A percentile compares a stretch with the other conserved stretches of the same genome.
phyloP scores from a whole-genome alignment of 2,797 vertebrate genomes.

The Gouania willdenowi region DNA sequence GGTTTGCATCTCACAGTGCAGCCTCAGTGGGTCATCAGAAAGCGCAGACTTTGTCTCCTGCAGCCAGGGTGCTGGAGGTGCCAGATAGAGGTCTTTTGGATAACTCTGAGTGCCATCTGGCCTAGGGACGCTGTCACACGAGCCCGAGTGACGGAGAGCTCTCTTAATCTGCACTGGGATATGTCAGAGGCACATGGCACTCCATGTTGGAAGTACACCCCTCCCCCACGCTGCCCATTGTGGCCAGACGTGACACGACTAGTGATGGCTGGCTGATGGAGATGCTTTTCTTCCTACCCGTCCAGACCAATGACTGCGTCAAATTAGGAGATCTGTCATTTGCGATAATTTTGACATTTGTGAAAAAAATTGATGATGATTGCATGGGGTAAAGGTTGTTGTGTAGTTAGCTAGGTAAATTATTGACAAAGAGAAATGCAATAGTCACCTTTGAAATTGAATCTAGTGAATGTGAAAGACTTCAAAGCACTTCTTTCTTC shows the following conservation, averaged over 20 bases:
- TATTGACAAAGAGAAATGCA: too few relatives aligned
- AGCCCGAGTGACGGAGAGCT: slow-evolving; percentile 34
- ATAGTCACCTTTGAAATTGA: too few relatives aligned
- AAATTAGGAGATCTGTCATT: too few relatives aligned
- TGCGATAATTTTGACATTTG: too few relatives aligned
- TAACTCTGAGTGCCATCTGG: slow-evolving; percentile 35
- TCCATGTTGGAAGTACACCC: too few relatives aligned
- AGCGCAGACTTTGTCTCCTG: neutral
- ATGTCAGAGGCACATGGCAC: slow-evolving; percentile 56
- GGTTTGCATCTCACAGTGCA: neutral
- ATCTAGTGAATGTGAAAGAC: too few relatives aligned
- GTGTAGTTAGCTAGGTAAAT: too few relatives aligned
- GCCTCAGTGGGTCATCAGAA: slow-evolving; percentile 7
- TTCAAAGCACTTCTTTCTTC: too few relatives aligned
- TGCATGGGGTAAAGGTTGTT: too few relatives aligned
- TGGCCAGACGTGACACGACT: slow-evolving; percentile 20
- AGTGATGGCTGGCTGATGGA: slow-evolving; percentile 19
- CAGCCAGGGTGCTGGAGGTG: neutral
- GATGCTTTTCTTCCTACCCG: neutral
- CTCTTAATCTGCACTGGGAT: slow-evolving; percentile 47
- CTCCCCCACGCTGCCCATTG: slow-evolving; percentile 5
- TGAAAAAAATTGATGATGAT: too few relatives aligned
- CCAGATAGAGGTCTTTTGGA: slow-evolving; percentile 23
- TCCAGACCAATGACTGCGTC: too few relatives aligned
- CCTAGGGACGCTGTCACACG: slow-evolving; percentile 34